phyloP scores from a whole-genome alignment of 2,888 invertebrate species.

The Idaea aversata region DNA sequence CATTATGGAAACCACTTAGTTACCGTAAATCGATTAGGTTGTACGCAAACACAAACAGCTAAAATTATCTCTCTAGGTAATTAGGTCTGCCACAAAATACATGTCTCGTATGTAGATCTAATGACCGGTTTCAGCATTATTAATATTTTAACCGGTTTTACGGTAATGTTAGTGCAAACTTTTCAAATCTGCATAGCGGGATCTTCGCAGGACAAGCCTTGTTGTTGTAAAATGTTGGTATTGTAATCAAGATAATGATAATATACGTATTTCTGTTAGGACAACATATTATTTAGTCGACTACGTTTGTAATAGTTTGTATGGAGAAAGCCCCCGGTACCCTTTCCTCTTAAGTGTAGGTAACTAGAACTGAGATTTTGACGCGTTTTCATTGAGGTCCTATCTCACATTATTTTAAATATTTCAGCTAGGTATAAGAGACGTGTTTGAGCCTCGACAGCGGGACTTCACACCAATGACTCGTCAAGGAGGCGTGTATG shows the following conservation, averaged over 20 bases:
- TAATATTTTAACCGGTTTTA: not conserved
- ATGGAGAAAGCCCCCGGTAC: too few species aligned
- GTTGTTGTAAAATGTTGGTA: not conserved
- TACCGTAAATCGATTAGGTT: not conserved
- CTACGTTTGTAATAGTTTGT: too few species aligned
- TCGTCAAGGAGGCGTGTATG: constrained; percentile 86
- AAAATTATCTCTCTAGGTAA: not conserved
- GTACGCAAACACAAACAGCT: not conserved
- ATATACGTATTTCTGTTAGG: too few species aligned
- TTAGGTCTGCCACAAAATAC: not conserved
- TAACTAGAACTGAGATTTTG: too few species aligned
- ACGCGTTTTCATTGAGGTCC: too few species aligned
- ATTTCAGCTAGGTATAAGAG: constrained; percentile 85
- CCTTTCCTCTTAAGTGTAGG: too few species aligned
- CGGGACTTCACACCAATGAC: constrained; percentile 91
- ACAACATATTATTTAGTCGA: too few species aligned
- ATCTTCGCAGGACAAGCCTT: constrained; percentile 1
- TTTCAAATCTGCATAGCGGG: not conserved
- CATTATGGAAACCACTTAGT: not conserved
- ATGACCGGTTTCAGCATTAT: not conserved
- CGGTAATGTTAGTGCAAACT: not conserved
- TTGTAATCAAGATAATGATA: too few species aligned
- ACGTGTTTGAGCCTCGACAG: constrained; percentile 89
- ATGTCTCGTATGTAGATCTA: not conserved
- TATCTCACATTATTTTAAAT: not conserved